Percentiles rank a stretch among this genome's conserved stretches.
These are phyloP conservation scores for Bombylius major DNA, from an alignment of 2,888 invertebrate species.

Conservation along the genomic window DNA sequence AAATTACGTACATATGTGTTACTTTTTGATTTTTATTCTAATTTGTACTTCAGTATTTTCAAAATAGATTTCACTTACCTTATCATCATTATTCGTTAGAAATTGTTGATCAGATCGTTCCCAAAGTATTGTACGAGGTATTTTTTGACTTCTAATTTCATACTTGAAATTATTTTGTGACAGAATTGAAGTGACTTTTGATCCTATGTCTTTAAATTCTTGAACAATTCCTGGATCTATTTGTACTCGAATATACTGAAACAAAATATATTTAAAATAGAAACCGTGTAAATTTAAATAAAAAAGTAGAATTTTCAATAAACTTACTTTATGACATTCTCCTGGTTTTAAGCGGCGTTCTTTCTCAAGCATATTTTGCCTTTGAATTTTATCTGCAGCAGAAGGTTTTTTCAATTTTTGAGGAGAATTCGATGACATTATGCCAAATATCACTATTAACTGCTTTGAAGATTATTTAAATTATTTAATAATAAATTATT, in stretches of 20 bases:
- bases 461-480: too few species aligned
- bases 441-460: too few species aligned
- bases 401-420: too few species aligned
- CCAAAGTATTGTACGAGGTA: conserved; percentile 26
- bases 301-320: background rate
- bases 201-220: background rate
- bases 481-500: too few species aligned
- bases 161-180: conserved; percentile 19
- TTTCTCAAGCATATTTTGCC: conserved; percentile 26
- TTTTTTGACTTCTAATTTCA: conserved; percentile 18
- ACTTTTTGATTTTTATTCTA: background rate
- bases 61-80: conserved; percentile 1
- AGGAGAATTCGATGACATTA: too few species aligned
- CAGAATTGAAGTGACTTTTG: background rate
- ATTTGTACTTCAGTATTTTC: background rate
- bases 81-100: conserved; percentile 11
- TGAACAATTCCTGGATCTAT: conserved; percentile 8
- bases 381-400: conserved; percentile 22
- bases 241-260: conserved; percentile 6
- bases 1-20: too few species aligned
- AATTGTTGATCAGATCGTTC: conserved; percentile 29
- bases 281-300: too few species aligned
- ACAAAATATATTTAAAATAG: background rate
- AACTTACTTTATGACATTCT: conserved; percentile 26
- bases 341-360: conserved; percentile 31